Evolutionary conservation across 2,113 vertebrate genomes (phyloP).

Genomic region (Terrapene triunguis): DNA sequence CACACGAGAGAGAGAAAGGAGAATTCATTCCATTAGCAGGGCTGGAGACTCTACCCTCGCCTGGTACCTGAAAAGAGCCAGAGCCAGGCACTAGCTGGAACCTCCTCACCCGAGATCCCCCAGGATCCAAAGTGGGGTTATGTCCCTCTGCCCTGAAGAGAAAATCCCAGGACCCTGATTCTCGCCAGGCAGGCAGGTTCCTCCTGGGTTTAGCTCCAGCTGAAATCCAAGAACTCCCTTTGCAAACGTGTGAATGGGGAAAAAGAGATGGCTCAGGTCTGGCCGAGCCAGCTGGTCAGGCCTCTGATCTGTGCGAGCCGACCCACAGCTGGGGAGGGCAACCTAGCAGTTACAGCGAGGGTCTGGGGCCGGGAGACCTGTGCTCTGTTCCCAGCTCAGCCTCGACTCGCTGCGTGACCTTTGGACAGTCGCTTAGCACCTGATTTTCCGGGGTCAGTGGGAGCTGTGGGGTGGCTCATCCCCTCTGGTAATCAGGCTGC

Average conservation of each 20-base stretch:
- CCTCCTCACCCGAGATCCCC: neutral
- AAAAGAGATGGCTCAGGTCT: neutral
- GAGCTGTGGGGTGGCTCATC: neutral
- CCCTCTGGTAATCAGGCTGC: neutral
- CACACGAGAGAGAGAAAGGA: too few relatives aligned
- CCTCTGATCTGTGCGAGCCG: neutral
- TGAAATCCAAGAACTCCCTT: neutral
- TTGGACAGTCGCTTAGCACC: too few relatives aligned
- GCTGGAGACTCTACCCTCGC: neutral
- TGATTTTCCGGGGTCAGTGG: neutral
- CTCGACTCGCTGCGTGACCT: neutral
- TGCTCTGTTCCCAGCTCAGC: neutral
- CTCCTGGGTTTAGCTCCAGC: too few relatives aligned
- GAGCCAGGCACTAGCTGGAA: neutral
- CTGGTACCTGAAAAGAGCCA: neutral
- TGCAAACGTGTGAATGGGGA: neutral
- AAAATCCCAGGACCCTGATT: neutral
- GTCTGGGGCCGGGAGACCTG: neutral
- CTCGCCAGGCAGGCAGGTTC: neutral
- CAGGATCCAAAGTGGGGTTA: neutral
- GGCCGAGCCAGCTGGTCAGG: neutral
- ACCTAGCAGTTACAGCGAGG: neutral
- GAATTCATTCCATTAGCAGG: neutral
- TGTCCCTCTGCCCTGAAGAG: neutral
- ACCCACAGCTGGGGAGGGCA: neutral